A percentile compares a stretch with the other conserved stretches of the same genome.
These are phyloP conservation scores for Temnothorax longispinosus DNA, from an alignment of 1,140 invertebrate species.

Conservation along the genomic window DNA sequence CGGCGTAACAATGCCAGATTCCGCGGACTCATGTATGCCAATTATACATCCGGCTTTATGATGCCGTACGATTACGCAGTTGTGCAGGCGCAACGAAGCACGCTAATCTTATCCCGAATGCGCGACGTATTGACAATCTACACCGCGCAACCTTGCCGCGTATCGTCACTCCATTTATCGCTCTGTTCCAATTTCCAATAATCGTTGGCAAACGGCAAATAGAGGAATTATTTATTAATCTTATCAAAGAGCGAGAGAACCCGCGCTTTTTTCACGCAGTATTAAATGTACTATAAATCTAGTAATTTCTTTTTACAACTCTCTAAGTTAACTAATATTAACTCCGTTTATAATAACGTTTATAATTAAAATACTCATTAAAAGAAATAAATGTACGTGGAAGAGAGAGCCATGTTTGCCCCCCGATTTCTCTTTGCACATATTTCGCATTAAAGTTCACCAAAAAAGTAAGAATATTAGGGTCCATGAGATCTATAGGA, in stretches of 20 bases:
- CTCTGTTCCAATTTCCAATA: conserved; percentile 35
- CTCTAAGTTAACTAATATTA: background rate
- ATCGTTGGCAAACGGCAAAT: conserved; percentile 11
- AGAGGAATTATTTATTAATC: conserved; percentile 12
- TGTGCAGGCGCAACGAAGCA: conserved; percentile 37
- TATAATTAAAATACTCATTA: background rate
- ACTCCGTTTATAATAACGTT: background rate
- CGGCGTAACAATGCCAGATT: conserved; percentile 41
- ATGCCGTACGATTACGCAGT: conserved; percentile 38
- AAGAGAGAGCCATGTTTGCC: background rate
- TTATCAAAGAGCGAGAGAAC: background rate
- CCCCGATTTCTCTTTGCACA: background rate
- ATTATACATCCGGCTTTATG: conserved; percentile 58
- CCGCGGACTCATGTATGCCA: conserved; percentile 25
- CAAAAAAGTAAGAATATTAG: background rate
- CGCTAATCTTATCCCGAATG: conserved; percentile 54
- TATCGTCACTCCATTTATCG: conserved; percentile 8
- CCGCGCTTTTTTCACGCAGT: background rate
- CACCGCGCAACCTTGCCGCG: conserved; percentile 10
- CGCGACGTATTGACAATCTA: conserved; percentile 42
- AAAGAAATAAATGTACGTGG: background rate
- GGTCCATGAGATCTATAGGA: background rate
- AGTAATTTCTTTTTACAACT: background rate
- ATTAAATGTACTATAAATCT: background rate
- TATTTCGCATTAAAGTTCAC: background rate